phyloP scores from a whole-genome alignment of 2,888 invertebrate genomes.

The Dynastes tityus region DNA sequence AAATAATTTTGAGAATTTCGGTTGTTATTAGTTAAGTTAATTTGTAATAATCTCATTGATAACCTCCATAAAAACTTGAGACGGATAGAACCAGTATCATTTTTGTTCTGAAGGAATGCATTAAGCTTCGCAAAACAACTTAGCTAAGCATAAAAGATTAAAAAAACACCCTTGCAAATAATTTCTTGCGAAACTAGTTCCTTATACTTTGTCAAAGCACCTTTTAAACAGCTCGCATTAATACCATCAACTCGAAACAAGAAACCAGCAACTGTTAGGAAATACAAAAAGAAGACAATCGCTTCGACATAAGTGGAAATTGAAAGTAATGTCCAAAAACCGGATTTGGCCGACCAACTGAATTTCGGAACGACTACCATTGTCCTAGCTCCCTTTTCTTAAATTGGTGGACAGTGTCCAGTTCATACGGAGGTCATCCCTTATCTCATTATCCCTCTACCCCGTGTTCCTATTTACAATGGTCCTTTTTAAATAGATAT shows the following conservation, averaged over 20 bases:
- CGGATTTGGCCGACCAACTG: constrained; percentile 18
- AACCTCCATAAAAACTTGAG: too few relatives aligned
- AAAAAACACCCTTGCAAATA: too few relatives aligned
- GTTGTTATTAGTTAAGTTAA: too few relatives aligned
- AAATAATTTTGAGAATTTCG: too few relatives aligned
- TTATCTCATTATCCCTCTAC: constrained; percentile 34
- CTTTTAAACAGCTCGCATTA: not conserved
- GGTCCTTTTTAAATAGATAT: constrained; percentile 30
- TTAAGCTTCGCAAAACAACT: too few relatives aligned
- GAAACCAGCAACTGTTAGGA: constrained; percentile 12
- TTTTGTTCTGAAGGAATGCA: too few relatives aligned
- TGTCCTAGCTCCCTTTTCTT: not conserved
- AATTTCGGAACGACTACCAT: constrained; percentile 1
- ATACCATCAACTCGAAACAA: constrained; percentile 11
- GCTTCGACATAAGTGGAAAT: constrained; percentile 18
- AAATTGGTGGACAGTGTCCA: constrained; percentile 27
- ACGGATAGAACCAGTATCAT: too few relatives aligned
- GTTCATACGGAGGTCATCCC: constrained; percentile 27
- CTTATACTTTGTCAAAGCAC: too few relatives aligned
- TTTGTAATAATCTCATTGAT: too few relatives aligned
- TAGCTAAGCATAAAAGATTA: too few relatives aligned
- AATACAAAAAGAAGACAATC: constrained; percentile 18
- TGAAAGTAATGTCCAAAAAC: not conserved
- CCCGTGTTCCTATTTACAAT: constrained; percentile 22
- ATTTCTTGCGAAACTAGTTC: too few relatives aligned